phyloP scores from a whole-genome alignment of 2,113 vertebrate species.

The Corythornis cristatus region DNA sequence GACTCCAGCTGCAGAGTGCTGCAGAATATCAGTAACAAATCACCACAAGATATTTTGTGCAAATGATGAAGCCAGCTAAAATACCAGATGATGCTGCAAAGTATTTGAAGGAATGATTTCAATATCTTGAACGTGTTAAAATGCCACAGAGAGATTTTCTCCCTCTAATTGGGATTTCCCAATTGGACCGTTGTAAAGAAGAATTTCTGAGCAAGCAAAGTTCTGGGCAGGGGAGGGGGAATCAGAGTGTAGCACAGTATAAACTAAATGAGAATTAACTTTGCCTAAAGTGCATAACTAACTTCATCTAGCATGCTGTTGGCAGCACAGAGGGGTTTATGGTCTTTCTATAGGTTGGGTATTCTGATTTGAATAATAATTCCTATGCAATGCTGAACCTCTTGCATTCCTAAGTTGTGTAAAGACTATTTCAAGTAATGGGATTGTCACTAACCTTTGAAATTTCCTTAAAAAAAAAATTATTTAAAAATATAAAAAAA shows the following conservation, averaged over 20 bases:
- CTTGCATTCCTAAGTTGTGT: neutral
- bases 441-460: neutral
- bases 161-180: slow-evolving; percentile 6
- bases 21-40: slow-evolving; percentile 55
- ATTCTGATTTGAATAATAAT: neutral
- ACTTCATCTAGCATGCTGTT: slow-evolving; percentile 3
- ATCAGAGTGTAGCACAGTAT: neutral
- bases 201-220: neutral
- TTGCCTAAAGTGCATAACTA: slow-evolving; percentile 25
- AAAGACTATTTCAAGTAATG: neutral
- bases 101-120: slow-evolving; percentile 26
- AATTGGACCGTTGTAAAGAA: neutral
- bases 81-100: neutral
- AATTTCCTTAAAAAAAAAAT: neutral
- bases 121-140: slow-evolving; percentile 16
- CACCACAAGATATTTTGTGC: slow-evolving; percentile 26
- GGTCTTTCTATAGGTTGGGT: neutral
- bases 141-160: neutral
- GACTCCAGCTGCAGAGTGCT: neutral
- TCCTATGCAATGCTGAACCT: neutral
- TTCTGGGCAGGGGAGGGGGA: neutral
- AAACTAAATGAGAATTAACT: slow-evolving; percentile 34
- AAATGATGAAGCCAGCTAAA: slow-evolving; percentile 43
- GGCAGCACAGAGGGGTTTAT: slow-evolving; percentile 11
- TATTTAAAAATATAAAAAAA: neutral